Conservation (phyloP, 2,797 vertebrate species). For the Poecilia wingei region DNA sequence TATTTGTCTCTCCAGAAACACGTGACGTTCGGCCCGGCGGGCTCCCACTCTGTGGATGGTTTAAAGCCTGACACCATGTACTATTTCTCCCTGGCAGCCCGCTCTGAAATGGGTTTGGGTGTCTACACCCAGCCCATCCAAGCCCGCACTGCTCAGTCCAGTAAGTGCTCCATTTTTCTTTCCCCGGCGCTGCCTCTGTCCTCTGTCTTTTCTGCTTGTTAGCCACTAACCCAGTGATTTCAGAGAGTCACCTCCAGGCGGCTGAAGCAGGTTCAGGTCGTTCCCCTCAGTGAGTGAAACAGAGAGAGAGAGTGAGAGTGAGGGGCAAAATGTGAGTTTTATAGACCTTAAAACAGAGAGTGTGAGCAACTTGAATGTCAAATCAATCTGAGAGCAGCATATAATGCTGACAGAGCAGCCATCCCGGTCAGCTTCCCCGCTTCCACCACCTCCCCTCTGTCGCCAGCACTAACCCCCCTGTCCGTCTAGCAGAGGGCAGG, state of each 20-base stretch:
- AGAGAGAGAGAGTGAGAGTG: slow-evolving; percentile 13
- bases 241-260: slow-evolving; percentile 18
- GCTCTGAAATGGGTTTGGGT: slow-evolving; percentile 90
- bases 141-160: slow-evolving; percentile 92
- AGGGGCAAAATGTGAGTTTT: slow-evolving; percentile 41
- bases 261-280: slow-evolving; percentile 40
- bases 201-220: slow-evolving; percentile 35
- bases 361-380: slow-evolving; percentile 60
- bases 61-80: slow-evolving; percentile 93
- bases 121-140: slow-evolving; percentile 90
- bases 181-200: slow-evolving; percentile 13
- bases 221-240: slow-evolving; percentile 62
- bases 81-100: slow-evolving; percentile 89
- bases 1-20: slow-evolving; percentile 80
- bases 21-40: slow-evolving; percentile 87
- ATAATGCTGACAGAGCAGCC: slow-evolving; percentile 63
- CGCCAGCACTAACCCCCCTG: slow-evolving; percentile 71
- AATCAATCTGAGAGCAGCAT: slow-evolving; percentile 56
- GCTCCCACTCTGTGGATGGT: slow-evolving; percentile 87
- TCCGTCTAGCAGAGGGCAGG: slow-evolving; percentile 66
- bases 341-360: slow-evolving; percentile 42
- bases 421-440: slow-evolving; percentile 44
- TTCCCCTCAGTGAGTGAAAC: slow-evolving; percentile 23
- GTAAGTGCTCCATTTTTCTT: slow-evolving; percentile 81
- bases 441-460: slow-evolving; percentile 57